Evolutionary conservation across 2,888 invertebrate species (phyloP).

Genomic region (Hedychridium roseum): DNA sequence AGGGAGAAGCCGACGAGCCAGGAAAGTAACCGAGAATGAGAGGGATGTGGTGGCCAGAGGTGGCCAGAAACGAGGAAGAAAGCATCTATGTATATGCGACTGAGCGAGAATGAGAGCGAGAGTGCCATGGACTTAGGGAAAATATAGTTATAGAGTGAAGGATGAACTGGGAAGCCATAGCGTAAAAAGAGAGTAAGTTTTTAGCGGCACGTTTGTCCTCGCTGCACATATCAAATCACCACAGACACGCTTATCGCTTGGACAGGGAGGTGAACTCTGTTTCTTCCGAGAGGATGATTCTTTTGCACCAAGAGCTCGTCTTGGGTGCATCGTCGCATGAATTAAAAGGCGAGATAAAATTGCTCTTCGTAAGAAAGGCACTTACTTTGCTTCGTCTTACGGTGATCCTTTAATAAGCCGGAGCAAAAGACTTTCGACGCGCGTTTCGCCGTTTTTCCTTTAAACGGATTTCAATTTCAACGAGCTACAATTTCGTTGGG

Average conservation of each 20-base stretch:
- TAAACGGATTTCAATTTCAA: no score
- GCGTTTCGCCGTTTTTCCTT: no score
- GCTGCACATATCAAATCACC: conserved; percentile 47
- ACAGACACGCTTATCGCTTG: conserved; percentile 19
- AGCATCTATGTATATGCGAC: conserved; percentile 2
- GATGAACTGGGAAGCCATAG: no score
- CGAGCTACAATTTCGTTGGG: no score
- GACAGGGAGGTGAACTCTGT: conserved; percentile 3
- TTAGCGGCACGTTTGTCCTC: conserved; percentile 38
- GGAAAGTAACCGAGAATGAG: conserved; percentile 11
- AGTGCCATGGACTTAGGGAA: background rate
- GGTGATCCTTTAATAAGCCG: no score
- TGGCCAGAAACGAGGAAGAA: background rate
- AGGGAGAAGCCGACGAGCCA: conserved; percentile 1
- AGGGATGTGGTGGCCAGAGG: conserved; percentile 1
- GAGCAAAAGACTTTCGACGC: no score
- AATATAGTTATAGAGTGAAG: background rate
- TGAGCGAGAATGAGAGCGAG: conserved; percentile 2
- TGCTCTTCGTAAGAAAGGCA: no score
- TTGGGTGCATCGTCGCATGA: background rate
- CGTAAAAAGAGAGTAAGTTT: conserved; percentile 6
- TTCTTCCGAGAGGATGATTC: no score
- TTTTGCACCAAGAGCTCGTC: conserved; percentile 1
- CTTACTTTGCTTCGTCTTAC: no score
- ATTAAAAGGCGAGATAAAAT: no score